These are phyloP conservation scores for Ctenodactylus gundi DNA, from an alignment of 2,113 vertebrate species.

Conservation along the genomic window DNA sequence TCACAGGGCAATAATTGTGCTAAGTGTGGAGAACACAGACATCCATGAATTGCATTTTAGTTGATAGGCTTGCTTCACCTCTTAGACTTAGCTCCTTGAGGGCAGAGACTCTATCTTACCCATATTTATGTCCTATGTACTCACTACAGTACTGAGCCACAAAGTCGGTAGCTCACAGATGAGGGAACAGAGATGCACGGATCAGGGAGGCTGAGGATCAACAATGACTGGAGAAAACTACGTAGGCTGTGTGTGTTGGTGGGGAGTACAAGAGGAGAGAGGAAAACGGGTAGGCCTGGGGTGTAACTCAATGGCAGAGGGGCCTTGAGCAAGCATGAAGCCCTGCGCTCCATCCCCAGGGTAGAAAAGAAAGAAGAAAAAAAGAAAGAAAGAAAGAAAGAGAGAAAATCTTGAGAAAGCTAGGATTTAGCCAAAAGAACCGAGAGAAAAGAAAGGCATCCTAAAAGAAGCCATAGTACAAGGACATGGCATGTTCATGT, in stretches of 20 bases:
- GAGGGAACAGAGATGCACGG: not conserved
- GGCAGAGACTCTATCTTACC: not conserved
- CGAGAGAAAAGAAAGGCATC: not conserved
- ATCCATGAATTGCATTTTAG: not conserved
- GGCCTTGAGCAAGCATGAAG: not conserved
- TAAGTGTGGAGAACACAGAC: not conserved
- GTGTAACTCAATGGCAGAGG: not conserved
- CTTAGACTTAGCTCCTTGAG: not conserved
- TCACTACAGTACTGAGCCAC: not conserved
- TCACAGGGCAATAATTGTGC: not conserved
- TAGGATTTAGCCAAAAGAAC: not conserved
- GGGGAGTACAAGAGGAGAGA: not conserved
- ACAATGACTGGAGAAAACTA: not conserved
- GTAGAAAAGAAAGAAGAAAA: too few relatives aligned
- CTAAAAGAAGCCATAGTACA: not conserved
- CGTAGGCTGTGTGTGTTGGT: not conserved
- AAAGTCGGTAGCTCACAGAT: not conserved
- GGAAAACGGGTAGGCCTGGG: not conserved
- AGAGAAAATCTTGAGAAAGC: not conserved
- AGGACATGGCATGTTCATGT: too few relatives aligned
- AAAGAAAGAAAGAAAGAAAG: too few relatives aligned
- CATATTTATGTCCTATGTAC: not conserved
- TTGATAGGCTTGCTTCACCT: not conserved
- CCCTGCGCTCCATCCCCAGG: not conserved
- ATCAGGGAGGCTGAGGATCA: not conserved